phyloP scores from a whole-genome alignment of 2,888 invertebrate species.

The Homarus gammarus region DNA sequence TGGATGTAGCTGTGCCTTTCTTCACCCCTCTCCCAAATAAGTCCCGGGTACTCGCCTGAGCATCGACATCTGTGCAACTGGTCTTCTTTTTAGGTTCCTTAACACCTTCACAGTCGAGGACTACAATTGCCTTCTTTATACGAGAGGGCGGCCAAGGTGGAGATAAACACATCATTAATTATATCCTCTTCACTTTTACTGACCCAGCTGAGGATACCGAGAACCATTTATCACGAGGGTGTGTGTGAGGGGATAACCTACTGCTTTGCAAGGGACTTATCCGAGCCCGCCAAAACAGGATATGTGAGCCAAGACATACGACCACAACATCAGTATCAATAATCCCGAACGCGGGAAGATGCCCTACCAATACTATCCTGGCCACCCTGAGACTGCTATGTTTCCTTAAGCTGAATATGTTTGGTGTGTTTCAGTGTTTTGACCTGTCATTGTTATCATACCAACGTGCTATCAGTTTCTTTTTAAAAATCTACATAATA shows the following conservation, averaged over 20 bases:
- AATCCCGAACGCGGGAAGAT: too few species aligned
- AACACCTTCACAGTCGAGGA: not conserved
- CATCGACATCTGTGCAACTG: too few species aligned
- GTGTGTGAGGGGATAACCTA: not conserved
- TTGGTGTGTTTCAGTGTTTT: too few species aligned
- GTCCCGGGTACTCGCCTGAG: too few species aligned
- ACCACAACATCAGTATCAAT: not conserved
- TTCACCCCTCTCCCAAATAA: too few species aligned
- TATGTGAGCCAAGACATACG: not conserved
- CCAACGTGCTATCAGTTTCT: too few species aligned
- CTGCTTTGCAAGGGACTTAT: not conserved
- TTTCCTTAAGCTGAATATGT: too few species aligned
- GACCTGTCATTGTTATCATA: too few species aligned
- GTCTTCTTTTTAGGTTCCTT: not conserved
- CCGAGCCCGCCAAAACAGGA: not conserved
- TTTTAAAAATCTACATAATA: too few species aligned
- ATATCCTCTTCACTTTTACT: not conserved
- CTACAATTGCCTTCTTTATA: not conserved
- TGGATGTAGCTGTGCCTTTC: too few species aligned
- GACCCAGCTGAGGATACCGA: not conserved
- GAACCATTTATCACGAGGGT: not conserved
- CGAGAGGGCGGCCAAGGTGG: not conserved
- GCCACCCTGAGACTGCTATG: not conserved
- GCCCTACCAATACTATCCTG: too few species aligned
- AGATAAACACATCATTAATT: slow-evolving; percentile 4